Conservation (phyloP, 2,888 invertebrate genomes). For the Hololepta plana region DNA sequence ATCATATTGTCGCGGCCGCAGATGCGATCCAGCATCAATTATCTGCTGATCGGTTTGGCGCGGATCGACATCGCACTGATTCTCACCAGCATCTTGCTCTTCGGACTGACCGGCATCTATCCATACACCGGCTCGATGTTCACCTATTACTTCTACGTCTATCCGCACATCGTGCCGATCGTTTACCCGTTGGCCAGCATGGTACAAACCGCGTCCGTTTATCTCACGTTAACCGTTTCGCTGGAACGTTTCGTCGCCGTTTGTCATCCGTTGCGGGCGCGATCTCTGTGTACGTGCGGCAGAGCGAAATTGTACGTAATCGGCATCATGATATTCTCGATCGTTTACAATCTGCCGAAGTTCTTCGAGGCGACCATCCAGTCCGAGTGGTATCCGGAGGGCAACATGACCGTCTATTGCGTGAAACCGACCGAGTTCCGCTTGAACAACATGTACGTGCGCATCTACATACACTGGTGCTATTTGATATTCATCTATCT, state of each 20-base stretch:
- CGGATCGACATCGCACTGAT: slow-evolving; percentile 85
- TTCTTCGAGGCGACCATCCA: slow-evolving; percentile 46
- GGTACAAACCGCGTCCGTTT: slow-evolving; percentile 86
- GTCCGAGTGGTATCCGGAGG: slow-evolving; percentile 25
- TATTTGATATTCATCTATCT: slow-evolving; percentile 89
- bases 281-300: slow-evolving; percentile 80
- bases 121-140: slow-evolving; percentile 63
- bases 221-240: slow-evolving; percentile 77
- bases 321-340: slow-evolving; percentile 60
- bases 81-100: slow-evolving; percentile 67
- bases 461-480: slow-evolving; percentile 85
- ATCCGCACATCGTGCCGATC: slow-evolving; percentile 62
- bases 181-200: slow-evolving; percentile 72
- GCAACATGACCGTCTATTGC: slow-evolving; percentile 48
- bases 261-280: slow-evolving; percentile 74
- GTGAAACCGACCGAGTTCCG: slow-evolving; percentile 50
- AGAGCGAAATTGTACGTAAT: slow-evolving; percentile 72
- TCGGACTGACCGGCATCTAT: slow-evolving; percentile 73
- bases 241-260: slow-evolving; percentile 90
- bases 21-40: slow-evolving; percentile 93
- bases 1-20: slow-evolving; percentile 81
- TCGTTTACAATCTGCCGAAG: slow-evolving; percentile 71
- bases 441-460: slow-evolving; percentile 53
- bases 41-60: slow-evolving; percentile 82
- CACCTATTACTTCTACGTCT: slow-evolving; percentile 60